Percentiles rank a stretch among this genome's conserved stretches.
Conservation (phyloP, 2,888 invertebrate genomes). For the Spicauda simplicius region DNA sequence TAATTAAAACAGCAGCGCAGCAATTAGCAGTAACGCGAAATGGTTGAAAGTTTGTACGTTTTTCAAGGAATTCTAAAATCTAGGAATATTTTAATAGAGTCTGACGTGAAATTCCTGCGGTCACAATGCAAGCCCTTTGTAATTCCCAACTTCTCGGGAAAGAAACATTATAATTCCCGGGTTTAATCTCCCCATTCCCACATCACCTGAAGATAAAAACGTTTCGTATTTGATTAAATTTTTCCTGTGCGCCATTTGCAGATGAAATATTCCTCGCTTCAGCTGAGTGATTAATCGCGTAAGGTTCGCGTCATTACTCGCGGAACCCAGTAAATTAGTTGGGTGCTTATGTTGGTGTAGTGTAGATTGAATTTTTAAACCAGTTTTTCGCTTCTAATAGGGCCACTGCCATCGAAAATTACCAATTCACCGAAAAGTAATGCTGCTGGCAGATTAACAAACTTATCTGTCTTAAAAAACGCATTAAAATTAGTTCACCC, state of each 20-base stretch:
- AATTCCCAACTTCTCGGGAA: conserved; percentile 9
- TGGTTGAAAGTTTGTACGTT: conserved; percentile 18
- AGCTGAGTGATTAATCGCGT: conserved; percentile 28
- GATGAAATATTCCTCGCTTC: conserved; percentile 34
- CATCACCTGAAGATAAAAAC: conserved; percentile 35
- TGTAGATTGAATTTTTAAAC: conserved; percentile 11
- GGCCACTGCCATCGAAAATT: too few species aligned
- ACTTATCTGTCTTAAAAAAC: too few species aligned
- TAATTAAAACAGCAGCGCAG: conserved; percentile 23
- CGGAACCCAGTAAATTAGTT: conserved; percentile 26
- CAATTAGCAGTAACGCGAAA: conserved; percentile 32
- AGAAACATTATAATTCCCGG: conserved; percentile 32
- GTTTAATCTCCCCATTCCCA: conserved; percentile 35
- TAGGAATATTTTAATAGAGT: conserved; percentile 8
- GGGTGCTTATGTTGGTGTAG: conserved; percentile 10
- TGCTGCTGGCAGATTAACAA: too few species aligned
- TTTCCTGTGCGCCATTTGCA: conserved; percentile 36
- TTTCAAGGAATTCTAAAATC: conserved; percentile 25
- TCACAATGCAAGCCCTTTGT: conserved; percentile 14
- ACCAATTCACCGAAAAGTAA: too few species aligned
- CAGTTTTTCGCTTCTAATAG: too few species aligned
- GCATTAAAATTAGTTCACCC: too few species aligned
- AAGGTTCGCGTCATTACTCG: conserved; percentile 28
- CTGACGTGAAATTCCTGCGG: conserved; percentile 19
- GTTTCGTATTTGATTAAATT: conserved; percentile 36